These are phyloP conservation scores for Hemibagrus guttatus DNA, from an alignment of 2,797 vertebrate genomes.

Conservation along the genomic window DNA sequence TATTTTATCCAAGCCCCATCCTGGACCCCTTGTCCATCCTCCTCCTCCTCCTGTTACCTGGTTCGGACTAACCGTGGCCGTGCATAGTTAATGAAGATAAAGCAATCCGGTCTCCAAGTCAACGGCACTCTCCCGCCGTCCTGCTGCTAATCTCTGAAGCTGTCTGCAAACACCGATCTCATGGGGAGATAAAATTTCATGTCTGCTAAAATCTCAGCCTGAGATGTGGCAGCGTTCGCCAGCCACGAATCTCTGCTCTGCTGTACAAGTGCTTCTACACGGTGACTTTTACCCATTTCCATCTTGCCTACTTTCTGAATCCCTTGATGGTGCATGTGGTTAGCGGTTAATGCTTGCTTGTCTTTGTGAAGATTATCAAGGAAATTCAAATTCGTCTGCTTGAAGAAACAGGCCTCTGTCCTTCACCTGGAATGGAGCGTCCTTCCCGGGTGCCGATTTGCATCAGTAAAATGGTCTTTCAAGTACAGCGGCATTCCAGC, in stretches of 20 bases:
- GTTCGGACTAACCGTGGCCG: conserved; percentile 63
- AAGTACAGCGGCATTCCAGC: conserved; percentile 32
- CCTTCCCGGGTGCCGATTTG: conserved; percentile 23
- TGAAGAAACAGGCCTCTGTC: neutral
- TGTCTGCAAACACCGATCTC: conserved; percentile 62
- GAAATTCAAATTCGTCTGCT: neutral
- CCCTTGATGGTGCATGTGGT: conserved; percentile 4
- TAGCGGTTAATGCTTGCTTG: neutral
- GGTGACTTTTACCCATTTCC: neutral
- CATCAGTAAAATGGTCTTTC: conserved; percentile 1
- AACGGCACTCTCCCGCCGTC: conserved; percentile 57
- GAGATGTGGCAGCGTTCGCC: conserved; percentile 13
- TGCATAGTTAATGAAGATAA: conserved; percentile 72
- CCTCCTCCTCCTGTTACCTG: conserved; percentile 59
- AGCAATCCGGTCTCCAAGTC: conserved; percentile 74
- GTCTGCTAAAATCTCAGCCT: conserved; percentile 57
- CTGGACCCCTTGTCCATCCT: conserved; percentile 58
- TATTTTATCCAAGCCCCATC: conserved; percentile 22
- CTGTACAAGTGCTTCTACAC: neutral
- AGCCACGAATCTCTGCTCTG: neutral
- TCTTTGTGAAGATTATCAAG: conserved; percentile 13
- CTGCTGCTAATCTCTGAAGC: conserved; percentile 57
- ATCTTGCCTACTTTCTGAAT: neutral
- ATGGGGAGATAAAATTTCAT: conserved; percentile 57
- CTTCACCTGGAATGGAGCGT: neutral